A percentile compares a stretch with the other conserved stretches of the same genome.
Conservation (phyloP, 2,113 vertebrate genomes). For the Egretta garzetta region DNA sequence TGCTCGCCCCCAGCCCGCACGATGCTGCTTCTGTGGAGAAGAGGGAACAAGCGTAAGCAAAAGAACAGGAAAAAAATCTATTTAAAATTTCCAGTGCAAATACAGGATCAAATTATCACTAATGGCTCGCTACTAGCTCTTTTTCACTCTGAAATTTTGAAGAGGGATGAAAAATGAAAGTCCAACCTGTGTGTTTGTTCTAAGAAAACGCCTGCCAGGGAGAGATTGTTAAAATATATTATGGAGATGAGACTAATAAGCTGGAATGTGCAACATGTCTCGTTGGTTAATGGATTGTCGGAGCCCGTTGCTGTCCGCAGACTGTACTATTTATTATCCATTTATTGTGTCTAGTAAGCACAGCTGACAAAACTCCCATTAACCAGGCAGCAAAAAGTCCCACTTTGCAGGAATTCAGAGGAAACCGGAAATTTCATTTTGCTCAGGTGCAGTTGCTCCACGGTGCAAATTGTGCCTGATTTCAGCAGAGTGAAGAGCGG, state of each 20-base stretch:
- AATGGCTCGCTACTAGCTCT: background rate
- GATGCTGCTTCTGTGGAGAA: background rate
- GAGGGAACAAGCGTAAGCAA: background rate
- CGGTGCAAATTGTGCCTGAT: background rate
- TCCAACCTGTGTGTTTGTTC: background rate
- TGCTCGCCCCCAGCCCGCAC: background rate
- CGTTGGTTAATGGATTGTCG: background rate
- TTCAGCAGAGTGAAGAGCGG: fast-evolving
- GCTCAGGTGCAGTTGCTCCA: background rate
- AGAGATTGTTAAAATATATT: constrained; percentile 15
- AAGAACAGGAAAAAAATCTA: background rate
- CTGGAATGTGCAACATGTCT: constrained; percentile 1
- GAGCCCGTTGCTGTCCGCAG: background rate
- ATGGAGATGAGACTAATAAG: constrained; percentile 36
- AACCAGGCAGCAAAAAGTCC: background rate
- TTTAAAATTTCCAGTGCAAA: background rate
- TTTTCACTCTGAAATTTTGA: background rate
- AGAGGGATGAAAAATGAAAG: constrained; percentile 7
- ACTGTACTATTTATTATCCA: background rate
- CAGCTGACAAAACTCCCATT: background rate
- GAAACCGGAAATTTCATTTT: background rate
- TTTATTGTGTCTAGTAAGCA: constrained; percentile 4
- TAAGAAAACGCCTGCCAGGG: constrained; percentile 30
- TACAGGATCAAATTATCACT: background rate
- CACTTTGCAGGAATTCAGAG: background rate